Base-by-base conservation (phyloP, 2,888 invertebrate genomes). In the Calameuta filiformis region DNA sequence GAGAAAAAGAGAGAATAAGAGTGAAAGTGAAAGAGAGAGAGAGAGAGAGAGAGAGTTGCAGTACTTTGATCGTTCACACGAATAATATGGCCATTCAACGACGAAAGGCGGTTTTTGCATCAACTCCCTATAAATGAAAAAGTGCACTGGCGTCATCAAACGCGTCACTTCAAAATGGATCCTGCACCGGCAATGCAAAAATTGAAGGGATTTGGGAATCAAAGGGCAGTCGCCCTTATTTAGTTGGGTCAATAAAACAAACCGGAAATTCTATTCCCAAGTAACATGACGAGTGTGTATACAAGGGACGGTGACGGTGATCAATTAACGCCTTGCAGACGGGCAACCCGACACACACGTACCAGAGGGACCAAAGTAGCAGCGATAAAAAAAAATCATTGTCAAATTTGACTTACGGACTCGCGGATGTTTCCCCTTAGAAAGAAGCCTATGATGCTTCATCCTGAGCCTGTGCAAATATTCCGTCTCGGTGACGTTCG, bases 391-490 rank as follows among this genome's bases (percentile, higher is more conserved):
- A 15, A 40, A 6, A 15, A 40, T 15, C 15, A 40, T 6, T 40
- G 40, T 6, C 40, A 40, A 15, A 15, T 40, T 15, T 15, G 15
- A 88, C 91, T 90, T 76, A 91, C 91, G 89, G 79, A 85, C 82
- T 85, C 88, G 86, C 31, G 85, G 81, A 73, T 88, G 88, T 80
- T 90, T 91, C 76, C 89, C 89, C 78, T 90, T 90, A 68, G 87
- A 85, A 75, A 84, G 81, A 69, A 89, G 80, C 78, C 87, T 87
- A 69, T 90, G 89, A 81, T 90, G 91, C 79, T 91, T 91, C 84
- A 89, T 85, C 76, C 89, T 87, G 79, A 89, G 87, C 82, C 87
- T 90, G 79, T 88, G 90, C 71, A 87, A 88, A 78, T 87, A 88
- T 30, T 89, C 88, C 31, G 68, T 56, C 71, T 79, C 79, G 3